Evolutionary conservation across 2,888 invertebrate species (phyloP).

Genomic region (Margaritifera margaritifera): DNA sequence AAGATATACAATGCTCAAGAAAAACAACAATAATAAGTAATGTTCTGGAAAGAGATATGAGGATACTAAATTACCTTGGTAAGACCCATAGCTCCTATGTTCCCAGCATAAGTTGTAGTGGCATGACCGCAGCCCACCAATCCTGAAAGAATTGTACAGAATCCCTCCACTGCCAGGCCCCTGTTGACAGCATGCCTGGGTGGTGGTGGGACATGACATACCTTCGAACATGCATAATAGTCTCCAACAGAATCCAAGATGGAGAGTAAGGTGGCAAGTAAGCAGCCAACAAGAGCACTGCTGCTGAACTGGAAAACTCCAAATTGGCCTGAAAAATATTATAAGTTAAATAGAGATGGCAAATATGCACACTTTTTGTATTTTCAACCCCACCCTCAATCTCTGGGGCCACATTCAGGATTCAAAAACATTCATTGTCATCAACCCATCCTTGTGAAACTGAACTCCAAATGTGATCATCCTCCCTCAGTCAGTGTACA

Average conservation of each 20-base stretch:
- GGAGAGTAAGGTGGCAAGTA: constrained; percentile 59
- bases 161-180: constrained; percentile 80
- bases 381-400: no score
- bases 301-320: constrained; percentile 52
- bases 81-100: constrained; percentile 91
- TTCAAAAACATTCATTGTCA: no score
- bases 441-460: no score
- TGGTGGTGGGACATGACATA: constrained; percentile 83
- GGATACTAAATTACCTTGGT: constrained; percentile 78
- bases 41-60: background rate
- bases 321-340: constrained; percentile 53
- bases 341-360: background rate
- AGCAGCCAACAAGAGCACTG: constrained; percentile 56
- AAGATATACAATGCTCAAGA: background rate
- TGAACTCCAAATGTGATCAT: no score
- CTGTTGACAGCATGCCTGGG: constrained; percentile 90
- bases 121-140: constrained; percentile 90
- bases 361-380: background rate
- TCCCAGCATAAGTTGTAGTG: constrained; percentile 91
- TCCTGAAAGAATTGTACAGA: constrained; percentile 86
- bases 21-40: background rate
- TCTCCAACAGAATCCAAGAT: constrained; percentile 80
- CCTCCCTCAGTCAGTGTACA: no score
- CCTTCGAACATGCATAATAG: constrained; percentile 86
- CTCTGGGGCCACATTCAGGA: no score